phyloP scores from a whole-genome alignment of 2,113 vertebrate species.

The Blennius ocellaris region DNA sequence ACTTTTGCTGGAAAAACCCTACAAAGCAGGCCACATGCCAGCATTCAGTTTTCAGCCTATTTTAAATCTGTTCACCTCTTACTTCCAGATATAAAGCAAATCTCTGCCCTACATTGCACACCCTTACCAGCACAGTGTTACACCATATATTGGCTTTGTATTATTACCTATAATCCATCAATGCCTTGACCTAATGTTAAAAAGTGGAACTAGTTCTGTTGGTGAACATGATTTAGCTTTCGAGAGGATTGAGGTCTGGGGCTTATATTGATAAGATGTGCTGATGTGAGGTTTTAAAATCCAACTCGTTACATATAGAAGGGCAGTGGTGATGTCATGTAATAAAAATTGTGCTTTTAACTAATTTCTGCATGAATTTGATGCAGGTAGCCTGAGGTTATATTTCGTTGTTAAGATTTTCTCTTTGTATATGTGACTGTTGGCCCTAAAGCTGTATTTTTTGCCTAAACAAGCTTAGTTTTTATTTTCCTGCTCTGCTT shows the following conservation, averaged over 20 bases:
- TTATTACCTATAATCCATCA: conserved; percentile 22
- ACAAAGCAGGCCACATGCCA: conserved; percentile 23
- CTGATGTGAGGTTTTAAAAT: conserved; percentile 13
- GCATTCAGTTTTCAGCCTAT: conserved; percentile 7
- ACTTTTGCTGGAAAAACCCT: conserved; percentile 14
- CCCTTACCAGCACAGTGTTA: neutral
- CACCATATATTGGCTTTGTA: conserved; percentile 21
- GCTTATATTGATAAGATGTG: conserved; percentile 44
- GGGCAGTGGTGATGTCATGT: conserved; percentile 2
- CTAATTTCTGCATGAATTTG: neutral
- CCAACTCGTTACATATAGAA: neutral
- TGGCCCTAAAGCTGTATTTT: neutral
- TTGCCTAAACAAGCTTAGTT: conserved; percentile 1
- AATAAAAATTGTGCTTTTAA: neutral
- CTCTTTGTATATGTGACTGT: neutral
- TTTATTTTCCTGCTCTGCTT: conserved; percentile 18
- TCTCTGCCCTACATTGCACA: conserved; percentile 8
- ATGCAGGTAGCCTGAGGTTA: no score
- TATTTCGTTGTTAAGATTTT: neutral
- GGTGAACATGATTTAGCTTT: conserved; percentile 25
- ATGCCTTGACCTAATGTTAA: neutral
- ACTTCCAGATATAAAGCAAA: neutral
- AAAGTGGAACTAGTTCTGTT: conserved; percentile 24
- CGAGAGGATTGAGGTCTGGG: conserved; percentile 20
- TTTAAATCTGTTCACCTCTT: neutral